Percentiles rank a stretch among this genome's conserved stretches.
phyloP scores from a whole-genome alignment of 1,140 invertebrate genomes.

The Ips nitidus region DNA sequence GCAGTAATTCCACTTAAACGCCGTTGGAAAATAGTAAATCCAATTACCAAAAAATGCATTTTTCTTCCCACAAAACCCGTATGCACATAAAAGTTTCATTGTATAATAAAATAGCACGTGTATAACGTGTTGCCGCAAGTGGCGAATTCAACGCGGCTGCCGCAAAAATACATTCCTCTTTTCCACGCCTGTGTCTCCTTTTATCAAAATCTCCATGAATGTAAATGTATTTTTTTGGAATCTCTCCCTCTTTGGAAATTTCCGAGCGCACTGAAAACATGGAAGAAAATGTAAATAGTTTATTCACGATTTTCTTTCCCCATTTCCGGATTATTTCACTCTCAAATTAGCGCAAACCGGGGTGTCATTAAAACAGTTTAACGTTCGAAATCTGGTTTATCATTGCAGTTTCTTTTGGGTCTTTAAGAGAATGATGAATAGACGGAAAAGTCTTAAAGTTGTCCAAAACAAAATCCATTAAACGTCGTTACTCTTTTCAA shows the following conservation, averaged over 20 bases:
- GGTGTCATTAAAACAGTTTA: too few species aligned
- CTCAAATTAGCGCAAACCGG: not conserved
- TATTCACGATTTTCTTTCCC: not conserved
- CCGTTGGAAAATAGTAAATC: not conserved
- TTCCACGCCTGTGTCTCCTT: slow-evolving; percentile 1
- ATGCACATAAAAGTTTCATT: slow-evolving; percentile 16
- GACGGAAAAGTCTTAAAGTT: too few species aligned
- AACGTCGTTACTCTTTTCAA: too few species aligned
- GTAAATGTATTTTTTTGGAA: slow-evolving; percentile 16
- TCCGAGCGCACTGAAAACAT: not conserved
- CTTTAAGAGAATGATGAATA: too few species aligned
- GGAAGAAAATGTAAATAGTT: slow-evolving; percentile 13
- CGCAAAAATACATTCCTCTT: slow-evolving; percentile 10
- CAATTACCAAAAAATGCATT: slow-evolving; percentile 14
- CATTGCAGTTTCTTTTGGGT: too few species aligned
- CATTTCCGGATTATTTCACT: not conserved
- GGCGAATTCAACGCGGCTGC: slow-evolving; percentile 14
- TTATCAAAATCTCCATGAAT: slow-evolving; percentile 19
- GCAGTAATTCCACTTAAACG: too few species aligned
- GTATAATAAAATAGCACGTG: slow-evolving; percentile 13
- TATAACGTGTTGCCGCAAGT: slow-evolving; percentile 5
- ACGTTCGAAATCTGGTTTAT: too few species aligned
- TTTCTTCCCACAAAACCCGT: slow-evolving; percentile 3
- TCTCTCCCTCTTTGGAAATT: slow-evolving; percentile 1
- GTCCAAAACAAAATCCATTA: too few species aligned